Base-by-base conservation (phyloP, 2,888 invertebrate genomes). In the Heliconius erato region DNA sequence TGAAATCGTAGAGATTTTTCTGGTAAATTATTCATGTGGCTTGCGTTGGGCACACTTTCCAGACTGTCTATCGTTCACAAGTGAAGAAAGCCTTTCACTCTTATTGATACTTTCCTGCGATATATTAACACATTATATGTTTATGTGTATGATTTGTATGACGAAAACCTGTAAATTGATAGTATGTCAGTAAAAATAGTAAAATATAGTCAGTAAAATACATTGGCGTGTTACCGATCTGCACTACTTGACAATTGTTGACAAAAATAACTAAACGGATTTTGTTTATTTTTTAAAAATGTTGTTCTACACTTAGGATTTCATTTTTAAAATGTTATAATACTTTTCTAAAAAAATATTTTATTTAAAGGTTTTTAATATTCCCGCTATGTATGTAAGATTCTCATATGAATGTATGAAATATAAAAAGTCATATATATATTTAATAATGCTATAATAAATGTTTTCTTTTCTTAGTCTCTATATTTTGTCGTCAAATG, bases 1-100 rank as follows among this genome's bases (percentile, higher is more conserved):
- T 94, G 95, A 95, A 96, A 96, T 95, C 95, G 95, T 94, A 93
- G 94, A 95, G 95, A 95, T 94, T 95, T 95, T 95, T 95, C 95
- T 96, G 95, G 94, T 95, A 95, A 95, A 96, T 96, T 94, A 96
- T 96, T 95, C 95, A 96, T 95, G 94, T 95, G 91, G 92, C 93
- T 92, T 91, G 93, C 92, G 92, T 91, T 93, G 93, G 92, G 91
- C 90, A 89, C 91, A 94, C 95, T 95, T 95, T 95, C 95, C 92
- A 94, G 91, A 91, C 90, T 92, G 91, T 94, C 93, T 92, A 91
- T 94, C 93, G 91, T 90, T 92, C 44, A 68, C 44, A 68, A 92
- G 93, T 94, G 94, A 95, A 92, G 93, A 94, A 94, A 95, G 94
- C 92, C 95, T 95, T 95, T 96, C 95, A 95, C 95, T 96, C 94